Evolutionary conservation across 2,113 vertebrate genomes (phyloP).

Genomic region (Gymnocephalus cernua): DNA sequence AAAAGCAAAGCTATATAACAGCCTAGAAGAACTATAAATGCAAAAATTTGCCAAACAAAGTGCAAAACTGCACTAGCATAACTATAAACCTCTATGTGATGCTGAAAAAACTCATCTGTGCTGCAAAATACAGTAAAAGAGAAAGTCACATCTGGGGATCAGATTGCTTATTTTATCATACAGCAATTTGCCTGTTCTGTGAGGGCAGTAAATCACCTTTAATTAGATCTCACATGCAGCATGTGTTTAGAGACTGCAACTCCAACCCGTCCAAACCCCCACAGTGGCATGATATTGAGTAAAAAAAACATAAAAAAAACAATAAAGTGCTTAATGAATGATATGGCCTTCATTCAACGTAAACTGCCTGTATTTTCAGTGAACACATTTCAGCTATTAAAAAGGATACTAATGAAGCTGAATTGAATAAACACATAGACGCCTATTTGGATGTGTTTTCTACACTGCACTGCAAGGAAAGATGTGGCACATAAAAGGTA

Average conservation of each 20-base stretch:
- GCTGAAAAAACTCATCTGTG: constrained; percentile 25
- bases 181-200: constrained; percentile 47
- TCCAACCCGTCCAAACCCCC: constrained; percentile 27
- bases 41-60: constrained; percentile 46
- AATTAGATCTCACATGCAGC: constrained; percentile 53
- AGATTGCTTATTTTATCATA: constrained; percentile 58
- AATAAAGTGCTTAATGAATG: background rate
- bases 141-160: constrained; percentile 54
- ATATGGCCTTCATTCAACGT: background rate
- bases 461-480: background rate
- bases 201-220: constrained; percentile 64
- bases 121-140: constrained; percentile 21
- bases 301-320: background rate
- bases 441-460: background rate
- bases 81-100: constrained; percentile 24
- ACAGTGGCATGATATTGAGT: constrained; percentile 12
- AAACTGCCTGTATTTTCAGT: constrained; percentile 4
- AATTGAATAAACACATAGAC: background rate
- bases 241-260: constrained; percentile 51
- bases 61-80: constrained; percentile 30
- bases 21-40: constrained; percentile 22
- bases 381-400: constrained; percentile 10
- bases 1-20: constrained; percentile 27
- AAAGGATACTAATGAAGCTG: background rate
- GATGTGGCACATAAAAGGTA: constrained; percentile 15